Base-by-base conservation (phyloP, 2,888 invertebrate genomes). In the Ctena decussata region DNA sequence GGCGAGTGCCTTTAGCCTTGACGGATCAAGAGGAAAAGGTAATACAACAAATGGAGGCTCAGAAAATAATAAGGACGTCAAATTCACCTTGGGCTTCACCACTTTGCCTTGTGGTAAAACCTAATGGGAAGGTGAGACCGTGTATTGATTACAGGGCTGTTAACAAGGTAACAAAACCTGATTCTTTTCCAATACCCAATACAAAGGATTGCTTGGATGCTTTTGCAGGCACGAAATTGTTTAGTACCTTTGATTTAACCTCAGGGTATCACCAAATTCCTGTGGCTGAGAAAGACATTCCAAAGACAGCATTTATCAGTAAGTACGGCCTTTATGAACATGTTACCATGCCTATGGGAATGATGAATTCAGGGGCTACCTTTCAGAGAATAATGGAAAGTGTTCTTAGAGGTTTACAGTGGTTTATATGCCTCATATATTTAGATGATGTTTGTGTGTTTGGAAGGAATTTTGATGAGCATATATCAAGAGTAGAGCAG, bases 221-320 rank as follows among this genome's bases (percentile, higher is more conserved):
- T 46, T 73, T 89, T 24, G 72, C 44, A 21, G 89, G 82, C 8
- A 49, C 84, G 15, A 87, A 73, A 30, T 35, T 80, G 12, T 89
- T 86, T 53, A 76, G 72, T 6, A 84, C 84, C 11, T 74, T 80
- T 44, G 83, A 90, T 65, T 53, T 90, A 6, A 80, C 71, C 1
- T 81, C 79, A 1, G 85, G 86, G 1, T 90, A 86, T 73, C 81
- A 83, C 44, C 87, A 90, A 49, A 70, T 90, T 32, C 86, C 90
- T 8, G 75, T 90, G 2, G 35, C 57, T 30, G 39, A 80, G 15
- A 41, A 53, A 24, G 85, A 85, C 46, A 84, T 85, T 30, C 82
- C 72, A 15, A 89, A 89, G 74, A 88, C 90, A 15, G 86, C 87
- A 57, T 89, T 90, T 70, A 71, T 75, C 12, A 84, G 81, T 15